Conservation (phyloP, 2,113 vertebrate species). For the Sylvietta virens region DNA sequence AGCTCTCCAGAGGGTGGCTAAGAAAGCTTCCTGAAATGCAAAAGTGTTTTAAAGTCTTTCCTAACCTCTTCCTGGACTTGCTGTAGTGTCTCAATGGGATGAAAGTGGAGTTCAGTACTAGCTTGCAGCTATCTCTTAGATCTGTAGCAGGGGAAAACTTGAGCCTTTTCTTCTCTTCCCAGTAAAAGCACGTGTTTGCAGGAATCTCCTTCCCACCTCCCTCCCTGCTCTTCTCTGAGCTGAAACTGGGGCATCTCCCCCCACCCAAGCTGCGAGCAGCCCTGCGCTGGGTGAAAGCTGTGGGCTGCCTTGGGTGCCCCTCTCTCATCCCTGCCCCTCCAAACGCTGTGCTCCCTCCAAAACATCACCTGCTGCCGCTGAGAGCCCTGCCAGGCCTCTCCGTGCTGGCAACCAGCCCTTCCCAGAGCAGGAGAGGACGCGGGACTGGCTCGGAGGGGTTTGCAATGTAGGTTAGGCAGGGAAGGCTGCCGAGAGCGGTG, state of each 20-base stretch:
- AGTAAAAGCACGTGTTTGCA: neutral
- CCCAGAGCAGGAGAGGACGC: neutral
- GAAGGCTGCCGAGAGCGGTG: neutral
- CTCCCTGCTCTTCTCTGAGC: neutral
- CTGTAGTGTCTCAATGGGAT: neutral
- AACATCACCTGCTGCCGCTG: accelerated
- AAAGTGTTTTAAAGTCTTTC: neutral
- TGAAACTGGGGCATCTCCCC: neutral
- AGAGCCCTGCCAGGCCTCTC: neutral
- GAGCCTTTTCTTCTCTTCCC: neutral
- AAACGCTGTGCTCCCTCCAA: neutral
- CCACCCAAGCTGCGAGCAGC: accelerated
- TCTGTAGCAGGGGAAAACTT: neutral
- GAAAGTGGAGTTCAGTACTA: neutral
- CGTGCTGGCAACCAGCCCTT: neutral
- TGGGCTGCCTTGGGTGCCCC: neutral
- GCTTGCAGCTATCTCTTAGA: neutral
- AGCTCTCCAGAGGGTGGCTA: neutral
- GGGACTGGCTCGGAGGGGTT: neutral
- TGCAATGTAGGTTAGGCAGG: conserved; percentile 50
- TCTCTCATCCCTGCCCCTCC: neutral
- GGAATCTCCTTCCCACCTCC: neutral
- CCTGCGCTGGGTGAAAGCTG: neutral
- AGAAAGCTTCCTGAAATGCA: neutral
- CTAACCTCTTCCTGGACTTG: neutral